A percentile compares a stretch with the other conserved stretches of the same genome.
Conservation (phyloP, 92 coral and sea anemone genomes). For the Porites evermanni region DNA sequence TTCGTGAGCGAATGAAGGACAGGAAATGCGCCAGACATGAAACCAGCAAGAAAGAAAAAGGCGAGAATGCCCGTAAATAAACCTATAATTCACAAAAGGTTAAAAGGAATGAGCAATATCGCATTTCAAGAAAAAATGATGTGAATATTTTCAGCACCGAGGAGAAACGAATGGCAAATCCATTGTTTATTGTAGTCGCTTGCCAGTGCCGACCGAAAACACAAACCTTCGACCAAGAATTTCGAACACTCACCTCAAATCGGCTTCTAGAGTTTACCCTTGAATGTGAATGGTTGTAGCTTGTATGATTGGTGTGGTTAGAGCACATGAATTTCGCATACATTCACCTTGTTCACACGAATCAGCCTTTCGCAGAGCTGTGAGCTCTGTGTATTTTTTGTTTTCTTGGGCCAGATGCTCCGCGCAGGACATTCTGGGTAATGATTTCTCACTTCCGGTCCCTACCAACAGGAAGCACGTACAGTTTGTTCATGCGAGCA, state of each 20-base stretch:
- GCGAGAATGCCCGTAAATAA: neutral
- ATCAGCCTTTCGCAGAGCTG: slow-evolving; percentile 32
- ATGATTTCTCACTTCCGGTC: slow-evolving; percentile 38
- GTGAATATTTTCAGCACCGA: slow-evolving; percentile 11
- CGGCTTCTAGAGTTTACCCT: slow-evolving; percentile 97
- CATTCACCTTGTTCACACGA: slow-evolving; percentile 28
- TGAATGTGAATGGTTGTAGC: slow-evolving; percentile 83
- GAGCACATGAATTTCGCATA: slow-evolving; percentile 91
- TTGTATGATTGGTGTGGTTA: slow-evolving; percentile 89
- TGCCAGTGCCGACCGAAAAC: slow-evolving; percentile 8
- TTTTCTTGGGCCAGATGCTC: slow-evolving; percentile 36
- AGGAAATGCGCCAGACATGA: slow-evolving; percentile 27
- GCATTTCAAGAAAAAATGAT: neutral
- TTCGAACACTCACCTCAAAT: slow-evolving; percentile 86
- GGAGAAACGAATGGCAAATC: neutral
- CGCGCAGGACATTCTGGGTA: slow-evolving; percentile 56
- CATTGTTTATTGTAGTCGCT: slow-evolving; percentile 27
- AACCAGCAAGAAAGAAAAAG: slow-evolving; percentile 1
- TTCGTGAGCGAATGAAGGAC: neutral
- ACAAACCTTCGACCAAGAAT: neutral
- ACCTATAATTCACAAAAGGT: neutral
- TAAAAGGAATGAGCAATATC: neutral
- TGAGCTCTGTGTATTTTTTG: slow-evolving; percentile 35
- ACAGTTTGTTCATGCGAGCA: neutral
- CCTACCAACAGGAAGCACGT: neutral